A percentile compares a stretch with the other conserved stretches of the same genome.
These are phyloP conservation scores for Ernsta delagoae DNA, from an alignment of 2,888 invertebrate species.

Conservation along the genomic window DNA sequence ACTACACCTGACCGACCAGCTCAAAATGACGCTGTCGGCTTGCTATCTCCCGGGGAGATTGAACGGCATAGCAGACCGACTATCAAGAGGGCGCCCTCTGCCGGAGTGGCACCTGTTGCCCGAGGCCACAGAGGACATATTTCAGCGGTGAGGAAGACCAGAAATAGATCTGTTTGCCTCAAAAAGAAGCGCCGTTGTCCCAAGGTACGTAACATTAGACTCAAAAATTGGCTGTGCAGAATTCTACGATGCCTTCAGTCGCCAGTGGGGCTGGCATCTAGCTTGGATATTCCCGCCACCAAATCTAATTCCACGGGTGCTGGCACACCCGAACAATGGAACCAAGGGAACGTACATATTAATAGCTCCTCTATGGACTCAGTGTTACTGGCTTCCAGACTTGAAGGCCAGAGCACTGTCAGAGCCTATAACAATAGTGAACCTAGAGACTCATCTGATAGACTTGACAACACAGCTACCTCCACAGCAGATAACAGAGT, in stretches of 20 bases:
- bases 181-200: not conserved
- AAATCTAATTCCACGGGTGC: not conserved
- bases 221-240: slow-evolving; percentile 2
- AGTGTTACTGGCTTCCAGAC: not conserved
- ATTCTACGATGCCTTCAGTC: slow-evolving; percentile 3
- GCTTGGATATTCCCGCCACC: not conserved
- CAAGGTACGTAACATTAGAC: slow-evolving; percentile 2
- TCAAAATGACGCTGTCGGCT: not conserved
- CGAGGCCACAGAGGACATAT: not conserved
- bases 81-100: not conserved
- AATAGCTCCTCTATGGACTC: not conserved
- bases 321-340: not conserved
- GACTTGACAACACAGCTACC: not conserved
- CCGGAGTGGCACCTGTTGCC: not conserved
- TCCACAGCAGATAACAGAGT: not conserved
- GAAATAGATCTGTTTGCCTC: slow-evolving; percentile 5
- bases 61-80: not conserved
- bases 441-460: not conserved
- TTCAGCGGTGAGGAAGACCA: not conserved
- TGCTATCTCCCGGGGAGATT: slow-evolving; percentile 2
- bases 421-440: not conserved
- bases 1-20: not conserved
- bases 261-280: not conserved
- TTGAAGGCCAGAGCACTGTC: not conserved
- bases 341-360: not conserved